phyloP scores from a whole-genome alignment of 2,113 vertebrate genomes.

The Motacilla alba region DNA sequence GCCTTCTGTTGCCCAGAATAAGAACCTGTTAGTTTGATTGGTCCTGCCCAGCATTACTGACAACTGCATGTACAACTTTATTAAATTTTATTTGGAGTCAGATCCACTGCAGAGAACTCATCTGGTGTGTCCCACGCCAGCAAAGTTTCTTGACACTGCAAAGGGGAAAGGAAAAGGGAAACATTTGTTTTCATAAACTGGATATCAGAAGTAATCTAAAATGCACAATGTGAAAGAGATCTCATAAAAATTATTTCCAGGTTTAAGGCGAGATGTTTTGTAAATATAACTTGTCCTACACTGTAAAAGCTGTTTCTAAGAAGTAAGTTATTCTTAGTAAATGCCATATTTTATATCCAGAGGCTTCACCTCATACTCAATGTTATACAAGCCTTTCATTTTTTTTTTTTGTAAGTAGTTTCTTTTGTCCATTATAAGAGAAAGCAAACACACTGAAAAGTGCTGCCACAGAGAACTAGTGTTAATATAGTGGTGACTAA shows the following conservation, averaged over 20 bases:
- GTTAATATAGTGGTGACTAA: neutral
- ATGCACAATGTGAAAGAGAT: neutral
- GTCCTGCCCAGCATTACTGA: neutral
- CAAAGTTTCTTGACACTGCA: neutral
- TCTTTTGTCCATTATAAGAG: neutral
- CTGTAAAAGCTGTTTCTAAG: neutral
- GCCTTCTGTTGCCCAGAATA: neutral
- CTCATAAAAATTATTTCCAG: neutral
- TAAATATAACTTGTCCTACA: neutral
- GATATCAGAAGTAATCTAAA: neutral
- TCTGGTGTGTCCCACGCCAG: neutral
- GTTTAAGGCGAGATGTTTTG: neutral
- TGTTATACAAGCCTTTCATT: neutral
- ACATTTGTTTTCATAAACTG: neutral
- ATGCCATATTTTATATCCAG: neutral
- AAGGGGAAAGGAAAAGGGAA: neutral
- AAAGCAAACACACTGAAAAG: neutral
- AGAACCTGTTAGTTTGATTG: neutral
- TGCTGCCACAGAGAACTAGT: neutral
- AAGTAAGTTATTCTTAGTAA: neutral
- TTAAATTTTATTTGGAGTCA: constrained; percentile 7
- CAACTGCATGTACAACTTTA: neutral
- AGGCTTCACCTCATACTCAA: neutral
- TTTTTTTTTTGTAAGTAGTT: neutral
- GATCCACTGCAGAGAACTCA: neutral